These are phyloP conservation scores for Thalassaphorura encarpata DNA, from an alignment of 1,140 invertebrate genomes.

Conservation along the genomic window DNA sequence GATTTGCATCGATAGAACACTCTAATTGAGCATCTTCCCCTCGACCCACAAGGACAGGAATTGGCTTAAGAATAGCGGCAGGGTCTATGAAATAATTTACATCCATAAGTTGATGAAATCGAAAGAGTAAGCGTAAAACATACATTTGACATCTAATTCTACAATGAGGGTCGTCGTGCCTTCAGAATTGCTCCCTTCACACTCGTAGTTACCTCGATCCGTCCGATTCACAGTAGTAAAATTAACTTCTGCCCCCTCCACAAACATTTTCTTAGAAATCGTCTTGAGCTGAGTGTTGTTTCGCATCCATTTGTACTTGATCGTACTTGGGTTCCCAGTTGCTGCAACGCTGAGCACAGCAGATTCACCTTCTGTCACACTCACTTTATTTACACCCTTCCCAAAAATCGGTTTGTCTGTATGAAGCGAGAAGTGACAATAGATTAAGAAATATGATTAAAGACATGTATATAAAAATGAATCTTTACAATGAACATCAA, in stretches of 20 bases:
- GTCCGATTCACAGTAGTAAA: constrained; percentile 64
- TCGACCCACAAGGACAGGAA: constrained; percentile 63
- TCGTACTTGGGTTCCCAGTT: constrained; percentile 67
- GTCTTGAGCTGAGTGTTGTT: constrained; percentile 59
- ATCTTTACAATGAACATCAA: constrained; percentile 84
- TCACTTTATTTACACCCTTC: constrained; percentile 39
- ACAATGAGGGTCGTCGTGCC: constrained; percentile 68
- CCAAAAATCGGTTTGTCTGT: constrained; percentile 47
- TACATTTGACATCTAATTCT: constrained; percentile 82
- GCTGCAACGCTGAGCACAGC: constrained; percentile 68
- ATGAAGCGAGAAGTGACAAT: constrained; percentile 18
- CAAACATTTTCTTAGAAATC: constrained; percentile 49
- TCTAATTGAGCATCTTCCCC: constrained; percentile 76
- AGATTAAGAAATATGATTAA: too few relatives aligned
- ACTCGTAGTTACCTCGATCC: constrained; percentile 77
- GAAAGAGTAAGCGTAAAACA: too few relatives aligned
- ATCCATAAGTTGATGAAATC: too few relatives aligned
- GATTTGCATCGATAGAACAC: constrained; percentile 81
- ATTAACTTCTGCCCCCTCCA: constrained; percentile 68
- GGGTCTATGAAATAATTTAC: too few relatives aligned
- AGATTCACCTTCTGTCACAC: constrained; percentile 73
- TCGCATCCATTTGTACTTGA: constrained; percentile 78
- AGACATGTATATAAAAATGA: too few relatives aligned
- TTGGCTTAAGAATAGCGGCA: too few relatives aligned
- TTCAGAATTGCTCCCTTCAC: constrained; percentile 78